Evolutionary conservation across 2,113 vertebrate genomes (phyloP).

Genomic region (Zapornia atra): DNA sequence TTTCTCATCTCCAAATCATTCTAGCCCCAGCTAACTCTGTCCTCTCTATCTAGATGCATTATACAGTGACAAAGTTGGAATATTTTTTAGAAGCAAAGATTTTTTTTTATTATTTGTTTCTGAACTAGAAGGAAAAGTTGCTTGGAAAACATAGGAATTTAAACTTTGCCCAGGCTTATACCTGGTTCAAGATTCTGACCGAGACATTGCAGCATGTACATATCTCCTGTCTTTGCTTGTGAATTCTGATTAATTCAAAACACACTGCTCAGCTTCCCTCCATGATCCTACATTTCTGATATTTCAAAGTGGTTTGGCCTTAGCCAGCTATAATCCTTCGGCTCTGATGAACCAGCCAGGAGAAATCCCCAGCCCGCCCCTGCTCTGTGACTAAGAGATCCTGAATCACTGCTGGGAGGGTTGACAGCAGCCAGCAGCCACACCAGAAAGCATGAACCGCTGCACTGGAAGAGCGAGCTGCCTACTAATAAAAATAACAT

Average conservation of each 20-base stretch:
- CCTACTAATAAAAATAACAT: constrained; percentile 14
- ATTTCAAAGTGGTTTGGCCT: neutral
- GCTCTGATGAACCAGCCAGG: neutral
- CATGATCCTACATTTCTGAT: neutral
- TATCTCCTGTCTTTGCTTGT: neutral
- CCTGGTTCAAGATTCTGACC: neutral
- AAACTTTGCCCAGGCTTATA: neutral
- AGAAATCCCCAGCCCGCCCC: neutral
- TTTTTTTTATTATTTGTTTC: neutral
- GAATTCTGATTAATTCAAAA: neutral
- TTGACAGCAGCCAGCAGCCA: neutral
- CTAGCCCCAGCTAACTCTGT: neutral
- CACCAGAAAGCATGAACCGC: neutral
- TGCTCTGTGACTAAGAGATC: neutral
- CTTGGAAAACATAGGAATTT: neutral
- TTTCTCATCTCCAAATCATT: neutral
- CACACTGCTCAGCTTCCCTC: neutral
- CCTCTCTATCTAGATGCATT: neutral
- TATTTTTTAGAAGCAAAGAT: neutral
- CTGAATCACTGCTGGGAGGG: neutral
- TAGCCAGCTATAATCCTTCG: neutral
- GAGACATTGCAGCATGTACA: fast-evolving
- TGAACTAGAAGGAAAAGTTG: neutral
- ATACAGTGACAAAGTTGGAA: neutral
- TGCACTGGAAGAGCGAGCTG: neutral